Evolutionary conservation across 2,888 invertebrate genomes (phyloP), one percentile per base, ranked within the genome.

Genomic region (Eurytoma californica): DNA sequence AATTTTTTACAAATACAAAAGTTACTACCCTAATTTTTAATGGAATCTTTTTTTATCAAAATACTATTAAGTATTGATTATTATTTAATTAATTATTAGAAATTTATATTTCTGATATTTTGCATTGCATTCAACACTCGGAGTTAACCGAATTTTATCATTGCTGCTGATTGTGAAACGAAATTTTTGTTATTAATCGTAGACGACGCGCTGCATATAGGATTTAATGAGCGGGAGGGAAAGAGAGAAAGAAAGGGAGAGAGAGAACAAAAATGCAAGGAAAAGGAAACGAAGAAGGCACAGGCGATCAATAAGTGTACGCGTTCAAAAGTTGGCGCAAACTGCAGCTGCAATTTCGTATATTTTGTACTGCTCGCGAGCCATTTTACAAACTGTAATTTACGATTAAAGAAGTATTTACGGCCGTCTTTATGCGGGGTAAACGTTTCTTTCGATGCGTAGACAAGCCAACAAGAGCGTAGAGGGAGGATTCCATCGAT

Each of bases 371-470:
- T 60, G 61, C 75, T 57, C 79, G 60, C 70, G 30, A 51, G 75
- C 70, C 75, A 79, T 79, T 79, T 74, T 72, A 57, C 79, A 74
- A 70, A 79, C 70, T 79, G 72, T 75, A 79, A 79, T 79, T 79
- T 75, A 75, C 72, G 66, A 79, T 66, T 61, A 73, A 69, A 55
- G 58, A 67, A 60, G 63, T 78, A 78, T 72, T 78, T 67, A 67
- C 67, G 55, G 13, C 68, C 58, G 53, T 66, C 0, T 14, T 3
- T 39, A 30, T 13, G n/a, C 20, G 5, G 20, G 9, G 9, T n/a
- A n/a, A 3, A 51, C 61, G 18, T 66, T 72, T 61, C 53, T 66
- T 57, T 49, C 58, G n/a, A 60, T 53, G 24, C 47, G 24, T 49
- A 12, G 30, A 63, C 28, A 28, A 57, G 39, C n/a, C 18, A 47